phyloP scores from a whole-genome alignment of 2,113 vertebrate species.

The Corapipo altera region DNA sequence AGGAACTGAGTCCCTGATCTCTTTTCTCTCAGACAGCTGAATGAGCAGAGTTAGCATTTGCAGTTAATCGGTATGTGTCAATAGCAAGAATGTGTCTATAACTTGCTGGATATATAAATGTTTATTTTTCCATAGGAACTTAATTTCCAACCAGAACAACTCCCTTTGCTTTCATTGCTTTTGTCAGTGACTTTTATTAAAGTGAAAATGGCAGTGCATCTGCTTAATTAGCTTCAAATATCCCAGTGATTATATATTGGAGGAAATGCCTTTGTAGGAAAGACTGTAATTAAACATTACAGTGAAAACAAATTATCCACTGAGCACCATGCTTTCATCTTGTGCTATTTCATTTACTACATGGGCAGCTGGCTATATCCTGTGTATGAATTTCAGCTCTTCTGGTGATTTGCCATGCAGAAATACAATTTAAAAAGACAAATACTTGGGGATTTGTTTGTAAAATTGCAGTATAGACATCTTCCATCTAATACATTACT shows the following conservation, averaged over 20 bases:
- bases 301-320: conserved; percentile 70
- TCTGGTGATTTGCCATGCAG: conserved; percentile 24
- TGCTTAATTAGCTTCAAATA: conserved; percentile 73
- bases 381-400: conserved; percentile 3
- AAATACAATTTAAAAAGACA: conserved; percentile 57
- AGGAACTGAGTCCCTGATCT: neutral
- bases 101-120: neutral
- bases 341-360: conserved; percentile 56
- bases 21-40: neutral
- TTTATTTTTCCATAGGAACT: conserved; percentile 23
- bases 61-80: neutral
- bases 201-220: conserved; percentile 68
- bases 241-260: conserved; percentile 69
- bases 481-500: neutral
- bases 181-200: conserved; percentile 66
- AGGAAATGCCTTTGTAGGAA: conserved; percentile 66
- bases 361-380: conserved; percentile 56
- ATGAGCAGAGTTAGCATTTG: neutral
- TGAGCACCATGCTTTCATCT: conserved; percentile 55
- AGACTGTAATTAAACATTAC: conserved; percentile 77
- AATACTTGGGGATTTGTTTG: neutral
- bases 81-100: neutral
- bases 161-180: conserved; percentile 31
- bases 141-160: conserved; percentile 1
- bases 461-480: neutral